Evolutionary conservation across 2,888 invertebrate species (phyloP), one percentile per base, ranked within the genome.

Genomic region (Cephus sareptanus): DNA sequence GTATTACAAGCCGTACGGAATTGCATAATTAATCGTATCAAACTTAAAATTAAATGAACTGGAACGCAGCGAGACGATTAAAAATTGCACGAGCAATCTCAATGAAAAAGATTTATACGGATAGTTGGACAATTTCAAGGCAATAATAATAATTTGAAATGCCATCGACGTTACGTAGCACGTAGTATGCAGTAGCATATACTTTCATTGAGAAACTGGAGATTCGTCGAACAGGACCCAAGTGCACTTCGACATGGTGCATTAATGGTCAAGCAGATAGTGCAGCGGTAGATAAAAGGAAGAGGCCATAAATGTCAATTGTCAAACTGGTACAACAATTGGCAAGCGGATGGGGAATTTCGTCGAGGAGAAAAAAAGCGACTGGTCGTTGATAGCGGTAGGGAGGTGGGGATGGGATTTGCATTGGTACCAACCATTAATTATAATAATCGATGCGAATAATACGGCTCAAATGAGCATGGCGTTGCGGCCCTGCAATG

Each of bases 391-490:
- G 37, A 68, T 15, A 40, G 69, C 6, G 69, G 40, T 6, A 11
- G 75, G 4, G 4, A n/a, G 15, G 30, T 76, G n/a, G 31, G 31
- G n/a, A 30, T n/a, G 23, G 40, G 15, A 31, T 33, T 69, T 70
- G 33, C 69, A 74, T 23, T 40, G 74, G 75, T 33, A 37, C n/a
- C 70, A 31, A 30, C 68, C 73, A 37, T 35, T 34, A 80, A 79
- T 80, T 80, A 82, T 82, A 82, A 82, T 80, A 80, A 82, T 82
- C 79, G 79, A 82, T 83, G 81, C 79, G 87, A 87, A 87, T 87
- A 87, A 87, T 83, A 85, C 79, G 80, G 80, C 79, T 80, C 34
- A 80, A 81, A 73, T 79, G 88, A 88, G 88, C 85, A 87, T 87
- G 87, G 88, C 85, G 74, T 77, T 35, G 40, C n/a, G 30, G 77